Conservation (phyloP, 2,888 invertebrate species). For the Agrotis exclamationis region DNA sequence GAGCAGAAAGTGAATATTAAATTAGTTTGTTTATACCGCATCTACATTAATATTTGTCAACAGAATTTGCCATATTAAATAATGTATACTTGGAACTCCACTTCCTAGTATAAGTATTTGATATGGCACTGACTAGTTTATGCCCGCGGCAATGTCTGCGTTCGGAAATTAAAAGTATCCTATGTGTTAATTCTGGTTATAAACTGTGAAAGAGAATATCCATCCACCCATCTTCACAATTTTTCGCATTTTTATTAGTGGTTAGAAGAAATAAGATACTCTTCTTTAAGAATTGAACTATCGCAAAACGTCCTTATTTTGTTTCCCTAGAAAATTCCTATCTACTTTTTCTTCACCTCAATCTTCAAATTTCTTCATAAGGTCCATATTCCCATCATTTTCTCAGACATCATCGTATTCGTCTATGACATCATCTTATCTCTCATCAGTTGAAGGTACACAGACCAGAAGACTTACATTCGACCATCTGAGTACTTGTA, state of each 20-base stretch:
- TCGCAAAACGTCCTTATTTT: neutral
- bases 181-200: no score
- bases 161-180: no score
- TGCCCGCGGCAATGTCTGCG: no score
- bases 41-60: neutral
- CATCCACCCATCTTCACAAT: no score
- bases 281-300: no score
- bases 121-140: no score
- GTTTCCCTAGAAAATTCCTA: neutral
- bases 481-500: conserved; percentile 19
- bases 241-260: no score
- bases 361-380: neutral
- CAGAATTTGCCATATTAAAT: neutral
- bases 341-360: no score
- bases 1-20: conserved; percentile 11
- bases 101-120: no score
- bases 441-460: conserved; percentile 34
- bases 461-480: conserved; percentile 22
- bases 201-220: no score
- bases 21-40: neutral
- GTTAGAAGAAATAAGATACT: no score
- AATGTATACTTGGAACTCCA: neutral
- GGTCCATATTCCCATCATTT: neutral
- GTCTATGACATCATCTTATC: conserved; percentile 1
- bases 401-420: neutral